Evolutionary conservation across 2,113 vertebrate species (phyloP).

Genomic region (Serinus canaria): DNA sequence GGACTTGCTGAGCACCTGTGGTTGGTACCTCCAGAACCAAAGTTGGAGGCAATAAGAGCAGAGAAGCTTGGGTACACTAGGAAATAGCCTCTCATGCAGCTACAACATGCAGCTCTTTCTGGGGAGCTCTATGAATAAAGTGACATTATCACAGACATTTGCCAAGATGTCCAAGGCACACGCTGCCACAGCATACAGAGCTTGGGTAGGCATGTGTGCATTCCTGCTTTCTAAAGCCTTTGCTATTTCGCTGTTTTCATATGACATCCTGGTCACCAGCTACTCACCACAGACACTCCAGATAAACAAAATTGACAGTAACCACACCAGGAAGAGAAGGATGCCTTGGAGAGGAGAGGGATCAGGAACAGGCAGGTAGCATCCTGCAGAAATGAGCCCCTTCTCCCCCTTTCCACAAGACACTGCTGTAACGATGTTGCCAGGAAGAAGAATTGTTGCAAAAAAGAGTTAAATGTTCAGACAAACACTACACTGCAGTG

Average conservation of each 20-base stretch:
- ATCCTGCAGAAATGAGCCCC: not conserved
- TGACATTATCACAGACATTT: fast-evolving
- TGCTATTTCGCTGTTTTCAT: not conserved
- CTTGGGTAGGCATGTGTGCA: not conserved
- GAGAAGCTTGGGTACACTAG: not conserved
- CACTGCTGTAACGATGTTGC: not conserved
- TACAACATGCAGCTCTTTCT: not conserved
- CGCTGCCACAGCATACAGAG: fast-evolving
- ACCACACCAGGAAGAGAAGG: fast-evolving
- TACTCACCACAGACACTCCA: not conserved
- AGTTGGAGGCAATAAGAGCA: not conserved
- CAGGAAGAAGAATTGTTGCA: not conserved
- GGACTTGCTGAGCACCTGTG: not conserved
- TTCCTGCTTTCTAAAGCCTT: not conserved
- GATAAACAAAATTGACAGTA: not conserved
- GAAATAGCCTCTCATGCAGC: not conserved
- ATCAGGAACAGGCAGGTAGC: not conserved
- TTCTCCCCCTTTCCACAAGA: not conserved
- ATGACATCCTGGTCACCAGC: not conserved
- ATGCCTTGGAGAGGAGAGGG: not conserved
- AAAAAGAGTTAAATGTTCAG: not conserved
- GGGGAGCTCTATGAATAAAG: not conserved
- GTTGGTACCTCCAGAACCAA: not conserved
- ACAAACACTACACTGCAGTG: not conserved
- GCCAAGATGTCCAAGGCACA: not conserved